These are phyloP conservation scores for Philaethria dido DNA, from an alignment of 2,888 invertebrate genomes.

Conservation along the genomic window DNA sequence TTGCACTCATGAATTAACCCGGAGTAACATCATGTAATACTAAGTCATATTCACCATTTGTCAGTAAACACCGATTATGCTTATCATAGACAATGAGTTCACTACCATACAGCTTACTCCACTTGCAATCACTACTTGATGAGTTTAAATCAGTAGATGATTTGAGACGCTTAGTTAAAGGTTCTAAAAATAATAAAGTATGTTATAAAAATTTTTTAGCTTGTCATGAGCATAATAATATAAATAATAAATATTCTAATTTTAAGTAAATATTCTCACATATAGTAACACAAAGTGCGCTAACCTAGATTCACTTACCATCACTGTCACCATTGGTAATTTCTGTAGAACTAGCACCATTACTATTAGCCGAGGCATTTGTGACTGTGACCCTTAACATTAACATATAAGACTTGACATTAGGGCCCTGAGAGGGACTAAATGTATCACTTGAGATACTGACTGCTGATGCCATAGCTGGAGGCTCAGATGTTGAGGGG, in stretches of 20 bases:
- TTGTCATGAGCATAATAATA: too few relatives aligned
- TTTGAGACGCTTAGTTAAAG: slow-evolving; percentile 88
- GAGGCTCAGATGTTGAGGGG: slow-evolving; percentile 86
- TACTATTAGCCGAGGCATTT: slow-evolving; percentile 54
- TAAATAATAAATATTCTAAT: too few relatives aligned
- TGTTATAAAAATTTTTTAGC: not conserved
- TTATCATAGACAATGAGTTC: slow-evolving; percentile 96
- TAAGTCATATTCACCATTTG: slow-evolving; percentile 95
- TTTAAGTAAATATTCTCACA: not conserved
- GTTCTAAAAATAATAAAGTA: slow-evolving; percentile 71
- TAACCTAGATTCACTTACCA: slow-evolving; percentile 61
- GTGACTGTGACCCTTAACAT: slow-evolving; percentile 87
- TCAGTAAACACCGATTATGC: slow-evolving; percentile 92
- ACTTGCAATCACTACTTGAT: slow-evolving; percentile 66
- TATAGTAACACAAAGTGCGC: too few relatives aligned
- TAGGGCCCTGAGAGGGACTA: slow-evolving; percentile 89
- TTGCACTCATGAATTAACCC: slow-evolving; percentile 81
- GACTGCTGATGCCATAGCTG: slow-evolving; percentile 89
- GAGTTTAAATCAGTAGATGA: slow-evolving; percentile 73
- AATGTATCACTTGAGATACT: slow-evolving; percentile 95
- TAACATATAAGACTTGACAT: slow-evolving; percentile 92
- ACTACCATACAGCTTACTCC: slow-evolving; percentile 87
- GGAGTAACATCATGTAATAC: slow-evolving; percentile 91
- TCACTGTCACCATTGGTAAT: slow-evolving; percentile 79
- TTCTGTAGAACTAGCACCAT: slow-evolving; percentile 72